A percentile compares a stretch with the other conserved stretches of the same genome.
These are phyloP conservation scores for Fulmarus glacialis DNA, from an alignment of 2,113 vertebrate genomes.

Conservation along the genomic window DNA sequence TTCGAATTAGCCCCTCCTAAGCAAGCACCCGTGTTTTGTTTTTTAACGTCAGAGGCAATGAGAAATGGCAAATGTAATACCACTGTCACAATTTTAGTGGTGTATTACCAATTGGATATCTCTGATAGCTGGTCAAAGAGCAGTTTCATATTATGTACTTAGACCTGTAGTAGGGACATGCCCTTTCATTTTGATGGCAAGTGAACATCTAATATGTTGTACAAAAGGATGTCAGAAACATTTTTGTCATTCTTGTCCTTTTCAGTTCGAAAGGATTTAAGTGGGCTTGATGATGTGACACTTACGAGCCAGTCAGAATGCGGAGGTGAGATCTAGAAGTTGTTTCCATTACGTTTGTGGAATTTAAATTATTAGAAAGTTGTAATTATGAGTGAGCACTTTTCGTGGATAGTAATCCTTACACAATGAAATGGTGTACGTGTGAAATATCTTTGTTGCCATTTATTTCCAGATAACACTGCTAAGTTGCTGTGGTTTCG, in stretches of 20 bases:
- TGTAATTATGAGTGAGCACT: not conserved
- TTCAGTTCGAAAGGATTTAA: conserved; percentile 84
- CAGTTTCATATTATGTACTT: not conserved
- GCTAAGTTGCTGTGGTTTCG: not conserved
- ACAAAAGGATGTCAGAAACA: not conserved
- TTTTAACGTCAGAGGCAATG: not conserved
- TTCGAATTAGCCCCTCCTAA: not conserved
- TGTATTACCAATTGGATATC: not conserved
- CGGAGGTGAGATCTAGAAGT: conserved; percentile 78
- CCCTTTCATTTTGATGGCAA: not conserved
- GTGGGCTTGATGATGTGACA: conserved; percentile 84
- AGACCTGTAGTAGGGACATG: not conserved
- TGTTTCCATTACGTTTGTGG: not conserved
- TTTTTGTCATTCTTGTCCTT: conserved; percentile 9
- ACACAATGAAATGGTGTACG: not conserved
- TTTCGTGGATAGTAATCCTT: not conserved
- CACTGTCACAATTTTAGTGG: not conserved
- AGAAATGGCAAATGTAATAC: not conserved
- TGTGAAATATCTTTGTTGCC: not conserved
- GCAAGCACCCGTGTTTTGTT: not conserved
- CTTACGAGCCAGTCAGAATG: conserved; percentile 84
- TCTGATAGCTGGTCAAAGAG: not conserved
- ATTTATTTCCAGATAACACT: not conserved
- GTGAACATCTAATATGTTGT: not conserved
- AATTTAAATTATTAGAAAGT: not conserved